These are phyloP conservation scores for Pomatostomus ruficeps DNA, from an alignment of 2,113 vertebrate genomes.

Conservation along the genomic window DNA sequence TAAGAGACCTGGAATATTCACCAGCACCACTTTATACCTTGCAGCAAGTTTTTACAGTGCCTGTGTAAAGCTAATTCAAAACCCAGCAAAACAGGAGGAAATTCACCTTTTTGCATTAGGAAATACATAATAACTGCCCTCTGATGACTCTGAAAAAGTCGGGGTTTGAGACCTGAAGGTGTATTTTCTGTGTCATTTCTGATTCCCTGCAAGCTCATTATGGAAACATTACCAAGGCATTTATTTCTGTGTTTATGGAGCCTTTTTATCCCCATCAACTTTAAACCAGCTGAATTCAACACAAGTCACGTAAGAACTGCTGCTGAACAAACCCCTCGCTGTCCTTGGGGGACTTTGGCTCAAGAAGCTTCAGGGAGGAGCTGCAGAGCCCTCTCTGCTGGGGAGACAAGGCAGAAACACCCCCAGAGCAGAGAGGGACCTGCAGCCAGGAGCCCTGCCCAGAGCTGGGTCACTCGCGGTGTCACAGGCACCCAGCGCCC, in stretches of 20 bases:
- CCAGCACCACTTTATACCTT: not conserved
- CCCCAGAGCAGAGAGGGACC: not conserved
- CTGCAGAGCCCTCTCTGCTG: not conserved
- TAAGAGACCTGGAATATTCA: rapidly evolving
- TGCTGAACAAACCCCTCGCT: not conserved
- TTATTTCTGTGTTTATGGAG: rapidly evolving
- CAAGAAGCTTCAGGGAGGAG: not conserved
- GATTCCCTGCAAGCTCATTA: not conserved
- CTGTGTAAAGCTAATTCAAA: not conserved
- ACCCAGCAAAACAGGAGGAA: not conserved
- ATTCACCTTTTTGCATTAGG: not conserved
- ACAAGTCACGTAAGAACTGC: not conserved
- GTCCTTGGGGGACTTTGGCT: not conserved
- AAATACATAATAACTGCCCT: not conserved
- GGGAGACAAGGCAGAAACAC: not conserved
- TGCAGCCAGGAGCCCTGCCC: not conserved
- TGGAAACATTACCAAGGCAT: not conserved
- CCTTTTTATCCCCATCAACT: not conserved
- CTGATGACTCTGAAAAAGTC: not conserved
- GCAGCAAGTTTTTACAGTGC: rapidly evolving
- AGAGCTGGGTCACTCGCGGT: not conserved
- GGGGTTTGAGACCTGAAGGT: not conserved
- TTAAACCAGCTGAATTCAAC: not conserved
- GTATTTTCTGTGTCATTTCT: rapidly evolving
- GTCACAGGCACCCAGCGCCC: not conserved